These are phyloP conservation scores for Epistrophe grossulariae DNA, from an alignment of 2,888 invertebrate genomes.

Conservation along the genomic window DNA sequence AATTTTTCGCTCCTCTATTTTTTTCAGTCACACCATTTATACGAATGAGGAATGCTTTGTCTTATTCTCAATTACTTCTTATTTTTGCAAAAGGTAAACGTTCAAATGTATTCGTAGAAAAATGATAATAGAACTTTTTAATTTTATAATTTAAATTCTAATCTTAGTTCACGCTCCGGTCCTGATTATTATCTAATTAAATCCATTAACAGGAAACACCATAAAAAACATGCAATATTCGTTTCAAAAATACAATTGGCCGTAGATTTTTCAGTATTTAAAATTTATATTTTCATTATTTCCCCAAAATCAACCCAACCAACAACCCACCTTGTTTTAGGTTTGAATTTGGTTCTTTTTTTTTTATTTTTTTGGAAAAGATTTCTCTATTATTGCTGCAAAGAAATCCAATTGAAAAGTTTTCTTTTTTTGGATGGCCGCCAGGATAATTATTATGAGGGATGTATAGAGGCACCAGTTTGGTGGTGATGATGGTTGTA, in stretches of 20 bases:
- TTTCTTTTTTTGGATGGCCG: conserved; percentile 51
- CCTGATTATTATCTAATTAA: conserved; percentile 6
- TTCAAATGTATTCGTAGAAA: too few species aligned
- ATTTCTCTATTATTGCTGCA: conserved; percentile 24
- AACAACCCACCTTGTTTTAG: conserved; percentile 11
- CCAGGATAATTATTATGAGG: conserved; percentile 62
- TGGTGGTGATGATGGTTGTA: background rate
- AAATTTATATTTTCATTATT: conserved; percentile 12
- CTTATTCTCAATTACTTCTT: too few species aligned
- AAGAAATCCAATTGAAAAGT: conserved; percentile 71
- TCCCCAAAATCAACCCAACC: too few species aligned
- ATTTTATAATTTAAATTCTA: background rate
- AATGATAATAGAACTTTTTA: background rate
- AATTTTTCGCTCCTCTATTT: too few species aligned
- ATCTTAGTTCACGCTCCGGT: background rate
- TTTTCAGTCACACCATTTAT: too few species aligned
- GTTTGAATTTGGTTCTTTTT: background rate
- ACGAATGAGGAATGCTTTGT: too few species aligned
- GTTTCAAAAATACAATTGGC: background rate
- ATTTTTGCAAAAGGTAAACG: too few species aligned
- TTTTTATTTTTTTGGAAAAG: conserved; percentile 2
- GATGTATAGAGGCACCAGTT: background rate
- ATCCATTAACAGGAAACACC: background rate
- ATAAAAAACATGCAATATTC: background rate
- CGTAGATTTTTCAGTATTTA: background rate